Percentiles rank a stretch among this genome's conserved stretches.
Evolutionary conservation across 2,888 invertebrate species (phyloP).

Genomic region (Bugulina stolonifera): DNA sequence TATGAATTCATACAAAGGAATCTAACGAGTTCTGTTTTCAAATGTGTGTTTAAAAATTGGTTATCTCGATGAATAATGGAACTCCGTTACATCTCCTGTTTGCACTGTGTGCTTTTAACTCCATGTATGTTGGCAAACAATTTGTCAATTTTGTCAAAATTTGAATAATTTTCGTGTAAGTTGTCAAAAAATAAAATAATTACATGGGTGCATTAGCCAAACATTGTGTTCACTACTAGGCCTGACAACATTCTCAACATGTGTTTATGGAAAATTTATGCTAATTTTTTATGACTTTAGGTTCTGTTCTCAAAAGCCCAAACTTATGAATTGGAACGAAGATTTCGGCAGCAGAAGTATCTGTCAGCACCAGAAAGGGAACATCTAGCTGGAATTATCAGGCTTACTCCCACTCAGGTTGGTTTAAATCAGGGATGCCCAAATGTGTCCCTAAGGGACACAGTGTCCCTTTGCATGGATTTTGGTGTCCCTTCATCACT

Average conservation of each 20-base stretch:
- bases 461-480: too few relatives aligned
- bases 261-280: neutral
- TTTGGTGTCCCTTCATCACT: too few relatives aligned
- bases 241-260: neutral
- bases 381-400: constrained; percentile 89
- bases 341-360: constrained; percentile 96
- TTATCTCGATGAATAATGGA: neutral
- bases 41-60: neutral
- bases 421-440: too few relatives aligned
- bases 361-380: constrained; percentile 94
- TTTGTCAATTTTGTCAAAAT: neutral
- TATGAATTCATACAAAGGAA: neutral
- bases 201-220: neutral
- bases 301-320: constrained; percentile 97
- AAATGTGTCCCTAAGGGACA: too few relatives aligned
- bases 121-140: neutral
- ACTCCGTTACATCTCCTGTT: neutral
- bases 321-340: constrained; percentile 91
- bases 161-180: constrained; percentile 1
- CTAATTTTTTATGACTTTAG: constrained; percentile 48
- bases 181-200: constrained; percentile 18
- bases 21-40: neutral
- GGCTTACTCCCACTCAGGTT: constrained; percentile 93
- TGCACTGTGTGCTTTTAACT: neutral
- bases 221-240: too few relatives aligned